Evolutionary conservation across 2,113 vertebrate species (phyloP).

Genomic region (Colius striatus): DNA sequence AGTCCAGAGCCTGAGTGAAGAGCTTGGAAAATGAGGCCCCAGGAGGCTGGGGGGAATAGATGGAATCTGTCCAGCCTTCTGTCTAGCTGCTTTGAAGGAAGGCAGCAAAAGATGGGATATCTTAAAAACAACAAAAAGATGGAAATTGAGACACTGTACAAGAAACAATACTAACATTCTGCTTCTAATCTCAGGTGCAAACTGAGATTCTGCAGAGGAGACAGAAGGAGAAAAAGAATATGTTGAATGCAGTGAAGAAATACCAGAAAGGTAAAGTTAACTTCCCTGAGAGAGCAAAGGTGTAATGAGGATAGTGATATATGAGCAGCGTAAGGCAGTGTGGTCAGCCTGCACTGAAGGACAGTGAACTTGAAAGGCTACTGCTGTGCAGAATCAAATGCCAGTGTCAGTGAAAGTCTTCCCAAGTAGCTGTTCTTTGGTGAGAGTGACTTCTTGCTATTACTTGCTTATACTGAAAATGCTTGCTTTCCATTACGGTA

Average conservation of each 20-base stretch:
- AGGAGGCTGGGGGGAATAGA: background rate
- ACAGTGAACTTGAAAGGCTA: background rate
- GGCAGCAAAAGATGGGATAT: background rate
- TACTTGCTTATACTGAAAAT: background rate
- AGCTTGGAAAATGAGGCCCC: background rate
- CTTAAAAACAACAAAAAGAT: background rate
- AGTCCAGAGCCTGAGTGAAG: background rate
- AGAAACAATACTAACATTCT: background rate
- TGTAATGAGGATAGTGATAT: background rate
- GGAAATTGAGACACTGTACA: background rate
- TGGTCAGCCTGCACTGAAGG: background rate
- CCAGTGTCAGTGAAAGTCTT: background rate
- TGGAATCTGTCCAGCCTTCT: background rate
- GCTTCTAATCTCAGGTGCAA: conserved; percentile 85
- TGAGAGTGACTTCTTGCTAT: background rate
- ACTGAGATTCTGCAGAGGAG: conserved; percentile 93
- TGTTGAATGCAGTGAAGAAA: conserved; percentile 94
- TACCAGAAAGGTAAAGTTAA: conserved; percentile 91
- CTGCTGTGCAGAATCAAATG: background rate
- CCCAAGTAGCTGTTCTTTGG: background rate
- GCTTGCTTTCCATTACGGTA: background rate
- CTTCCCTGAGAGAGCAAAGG: background rate
- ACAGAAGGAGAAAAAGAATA: conserved; percentile 92
- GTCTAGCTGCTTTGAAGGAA: background rate
- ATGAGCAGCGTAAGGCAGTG: background rate